phyloP scores from a whole-genome alignment of 2,888 invertebrate species.

The Alloscopus bannaensis region DNA sequence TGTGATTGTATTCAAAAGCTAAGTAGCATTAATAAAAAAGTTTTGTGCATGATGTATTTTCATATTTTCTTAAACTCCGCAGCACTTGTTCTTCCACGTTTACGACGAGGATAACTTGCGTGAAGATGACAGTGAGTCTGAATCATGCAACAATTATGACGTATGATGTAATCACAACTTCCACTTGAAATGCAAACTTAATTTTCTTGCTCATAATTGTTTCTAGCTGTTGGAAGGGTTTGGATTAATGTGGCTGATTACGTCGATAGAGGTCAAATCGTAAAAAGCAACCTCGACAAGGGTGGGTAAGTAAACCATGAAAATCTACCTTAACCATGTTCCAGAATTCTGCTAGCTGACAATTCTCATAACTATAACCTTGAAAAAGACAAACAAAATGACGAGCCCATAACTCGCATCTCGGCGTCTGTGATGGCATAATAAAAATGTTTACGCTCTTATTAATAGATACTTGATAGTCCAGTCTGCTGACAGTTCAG shows the following conservation, averaged over 20 bases:
- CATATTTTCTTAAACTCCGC: background rate
- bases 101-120: constrained; percentile 63
- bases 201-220: background rate
- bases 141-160: background rate
- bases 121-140: constrained; percentile 65
- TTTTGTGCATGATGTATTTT: constrained; percentile 1
- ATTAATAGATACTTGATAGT: constrained; percentile 63
- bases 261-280: constrained; percentile 63
- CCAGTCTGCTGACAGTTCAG: constrained; percentile 47
- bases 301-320: constrained; percentile 44
- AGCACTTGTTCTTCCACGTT: constrained; percentile 55
- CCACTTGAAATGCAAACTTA: constrained; percentile 2
- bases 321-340: constrained; percentile 7
- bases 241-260: constrained; percentile 66
- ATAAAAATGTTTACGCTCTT: constrained; percentile 17
- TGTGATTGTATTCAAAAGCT: background rate
- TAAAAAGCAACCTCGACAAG: constrained; percentile 61
- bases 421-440: background rate
- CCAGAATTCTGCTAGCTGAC: constrained; percentile 14
- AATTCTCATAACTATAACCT: background rate
- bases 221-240: constrained; percentile 56
- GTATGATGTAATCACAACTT: background rate
- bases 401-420: background rate
- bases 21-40: no score
- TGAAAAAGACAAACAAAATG: background rate